These are phyloP conservation scores for Tinea semifulvella DNA, from an alignment of 2,888 invertebrate genomes.

Conservation along the genomic window DNA sequence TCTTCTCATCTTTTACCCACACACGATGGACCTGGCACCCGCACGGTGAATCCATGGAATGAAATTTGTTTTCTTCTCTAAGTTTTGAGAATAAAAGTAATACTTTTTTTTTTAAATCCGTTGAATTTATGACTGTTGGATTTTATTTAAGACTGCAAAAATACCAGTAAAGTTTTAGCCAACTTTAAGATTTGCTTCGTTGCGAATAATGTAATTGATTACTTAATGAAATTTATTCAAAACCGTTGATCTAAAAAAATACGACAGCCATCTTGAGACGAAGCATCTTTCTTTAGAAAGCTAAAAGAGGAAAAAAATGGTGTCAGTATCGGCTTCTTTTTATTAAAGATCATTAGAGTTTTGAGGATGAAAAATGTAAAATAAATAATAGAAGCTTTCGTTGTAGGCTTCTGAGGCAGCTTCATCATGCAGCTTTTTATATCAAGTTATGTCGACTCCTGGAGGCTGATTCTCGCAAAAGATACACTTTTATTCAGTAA, in stretches of 20 bases:
- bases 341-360: constrained; percentile 60
- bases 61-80: no score
- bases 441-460: constrained; percentile 7
- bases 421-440: constrained; percentile 6
- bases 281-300: constrained; percentile 21
- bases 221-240: constrained; percentile 9
- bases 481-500: no score
- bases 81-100: no score
- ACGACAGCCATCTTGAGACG: constrained; percentile 19
- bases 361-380: constrained; percentile 47
- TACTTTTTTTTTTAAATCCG: no score
- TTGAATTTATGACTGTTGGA: no score
- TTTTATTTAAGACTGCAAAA: no score
- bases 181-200: not conserved
- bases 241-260: constrained; percentile 16
- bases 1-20: no score
- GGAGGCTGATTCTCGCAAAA: no score
- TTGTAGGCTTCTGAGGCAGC: constrained; percentile 32
- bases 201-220: not conserved
- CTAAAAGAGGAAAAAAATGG: constrained; percentile 28
- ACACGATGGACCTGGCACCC: no score
- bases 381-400: constrained; percentile 38
- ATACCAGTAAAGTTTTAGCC: no score
- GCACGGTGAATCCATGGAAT: no score
- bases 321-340: constrained; percentile 47